Evolutionary conservation across 2,797 vertebrate genomes (phyloP).

Genomic region (Psittacula echo): DNA sequence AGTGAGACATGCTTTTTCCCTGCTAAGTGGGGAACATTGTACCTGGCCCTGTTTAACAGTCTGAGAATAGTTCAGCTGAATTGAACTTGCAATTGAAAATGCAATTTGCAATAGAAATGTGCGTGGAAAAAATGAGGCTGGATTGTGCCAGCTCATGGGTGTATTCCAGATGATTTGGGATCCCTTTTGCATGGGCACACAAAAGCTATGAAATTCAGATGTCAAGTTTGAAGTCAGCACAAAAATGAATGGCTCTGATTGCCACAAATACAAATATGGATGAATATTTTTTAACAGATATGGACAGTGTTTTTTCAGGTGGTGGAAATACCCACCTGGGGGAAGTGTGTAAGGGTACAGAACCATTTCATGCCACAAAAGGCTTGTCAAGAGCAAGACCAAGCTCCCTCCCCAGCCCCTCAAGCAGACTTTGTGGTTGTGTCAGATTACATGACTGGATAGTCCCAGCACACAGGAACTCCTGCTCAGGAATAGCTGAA

Average conservation of each 20-base stretch:
- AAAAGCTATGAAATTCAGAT: background rate
- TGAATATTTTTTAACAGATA: background rate
- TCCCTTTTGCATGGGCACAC: background rate
- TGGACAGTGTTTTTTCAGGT: background rate
- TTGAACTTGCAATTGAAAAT: background rate
- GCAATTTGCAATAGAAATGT: background rate
- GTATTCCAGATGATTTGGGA: background rate
- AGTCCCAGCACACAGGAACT: background rate
- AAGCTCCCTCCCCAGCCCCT: background rate
- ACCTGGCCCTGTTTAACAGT: background rate
- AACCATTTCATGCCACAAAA: background rate
- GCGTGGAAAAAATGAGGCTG: rapidly evolving
- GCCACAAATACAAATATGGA: background rate
- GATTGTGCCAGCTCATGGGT: rapidly evolving
- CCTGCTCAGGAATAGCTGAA: background rate
- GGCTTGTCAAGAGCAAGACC: background rate
- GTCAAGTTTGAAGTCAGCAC: background rate
- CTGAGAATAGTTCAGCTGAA: background rate
- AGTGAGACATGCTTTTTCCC: background rate
- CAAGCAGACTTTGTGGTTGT: rapidly evolving
- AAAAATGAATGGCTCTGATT: background rate
- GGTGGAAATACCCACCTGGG: background rate
- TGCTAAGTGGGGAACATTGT: background rate
- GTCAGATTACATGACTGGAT: background rate
- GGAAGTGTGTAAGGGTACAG: rapidly evolving